Evolutionary conservation across 2,888 invertebrate species (phyloP).

Genomic region (Hydrotaea diabolus): DNA sequence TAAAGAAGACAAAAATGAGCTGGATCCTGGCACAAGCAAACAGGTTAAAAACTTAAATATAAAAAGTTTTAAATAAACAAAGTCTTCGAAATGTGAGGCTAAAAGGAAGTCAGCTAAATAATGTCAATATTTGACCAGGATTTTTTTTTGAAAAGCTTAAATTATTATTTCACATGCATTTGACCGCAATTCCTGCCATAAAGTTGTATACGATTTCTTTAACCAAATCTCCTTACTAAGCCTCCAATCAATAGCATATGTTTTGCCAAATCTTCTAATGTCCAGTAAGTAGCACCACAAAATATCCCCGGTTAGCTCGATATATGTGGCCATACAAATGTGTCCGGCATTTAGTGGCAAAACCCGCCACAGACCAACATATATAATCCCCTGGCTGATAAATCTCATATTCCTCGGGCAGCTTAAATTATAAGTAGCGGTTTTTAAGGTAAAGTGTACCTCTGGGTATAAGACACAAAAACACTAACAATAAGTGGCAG

Average conservation of each 20-base stretch:
- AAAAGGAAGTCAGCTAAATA: too few relatives aligned
- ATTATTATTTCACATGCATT: neutral
- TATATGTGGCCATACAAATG: neutral
- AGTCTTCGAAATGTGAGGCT: too few relatives aligned
- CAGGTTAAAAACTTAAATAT: too few relatives aligned
- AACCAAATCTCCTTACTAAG: neutral
- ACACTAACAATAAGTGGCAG: slow-evolving; percentile 12
- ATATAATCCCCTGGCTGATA: neutral
- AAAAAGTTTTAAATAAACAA: too few relatives aligned
- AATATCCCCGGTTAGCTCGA: neutral
- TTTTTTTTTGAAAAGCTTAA: too few relatives aligned
- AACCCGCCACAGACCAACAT: neutral
- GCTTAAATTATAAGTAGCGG: slow-evolving; percentile 37
- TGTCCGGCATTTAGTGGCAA: slow-evolving; percentile 18
- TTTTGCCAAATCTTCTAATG: neutral
- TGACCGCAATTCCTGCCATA: neutral
- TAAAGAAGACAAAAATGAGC: neutral
- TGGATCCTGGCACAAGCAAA: too few relatives aligned
- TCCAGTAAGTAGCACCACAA: too few relatives aligned
- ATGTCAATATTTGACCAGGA: too few relatives aligned
- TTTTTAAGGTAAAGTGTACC: slow-evolving; percentile 32
- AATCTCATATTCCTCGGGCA: neutral
- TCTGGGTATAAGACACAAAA: neutral
- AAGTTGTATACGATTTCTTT: neutral
- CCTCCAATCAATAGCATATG: slow-evolving; percentile 12